Evolutionary conservation across 2,888 invertebrate genomes (phyloP).

Genomic region (Sylvicola cinctus): DNA sequence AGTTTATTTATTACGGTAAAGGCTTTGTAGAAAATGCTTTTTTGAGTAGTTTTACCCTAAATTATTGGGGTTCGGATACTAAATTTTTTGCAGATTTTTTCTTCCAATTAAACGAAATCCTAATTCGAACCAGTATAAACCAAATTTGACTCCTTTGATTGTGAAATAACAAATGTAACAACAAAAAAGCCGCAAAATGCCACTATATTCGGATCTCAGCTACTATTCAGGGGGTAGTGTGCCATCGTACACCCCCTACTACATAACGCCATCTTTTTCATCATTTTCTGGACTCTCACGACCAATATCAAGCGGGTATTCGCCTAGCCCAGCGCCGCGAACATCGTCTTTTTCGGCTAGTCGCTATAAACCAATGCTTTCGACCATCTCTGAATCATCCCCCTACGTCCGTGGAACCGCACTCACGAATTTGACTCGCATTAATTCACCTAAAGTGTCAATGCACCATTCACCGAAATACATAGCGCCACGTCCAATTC

Average conservation of each 20-base stretch:
- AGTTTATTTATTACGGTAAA: too few species aligned
- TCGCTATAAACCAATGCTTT: slow-evolving; percentile 50
- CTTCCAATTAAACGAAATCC: too few species aligned
- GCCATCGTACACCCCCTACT: slow-evolving; percentile 29
- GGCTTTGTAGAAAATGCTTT: too few species aligned
- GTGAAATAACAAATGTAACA: too few species aligned
- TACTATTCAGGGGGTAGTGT: slow-evolving; percentile 29
- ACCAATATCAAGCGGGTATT: slow-evolving; percentile 15
- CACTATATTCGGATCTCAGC: slow-evolving; percentile 45
- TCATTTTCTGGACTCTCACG: slow-evolving; percentile 32
- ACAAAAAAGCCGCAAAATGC: slow-evolving; percentile 26
- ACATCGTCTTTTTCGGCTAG: slow-evolving; percentile 18
- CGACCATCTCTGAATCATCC: slow-evolving; percentile 41
- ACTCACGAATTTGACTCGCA: slow-evolving; percentile 25
- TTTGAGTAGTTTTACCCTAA: too few species aligned
- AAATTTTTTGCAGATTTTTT: too few species aligned
- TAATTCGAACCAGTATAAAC: too few species aligned
- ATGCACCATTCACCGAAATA: slow-evolving; percentile 27
- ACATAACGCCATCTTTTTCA: slow-evolving; percentile 29
- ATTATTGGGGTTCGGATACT: too few species aligned
- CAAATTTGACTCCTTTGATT: too few species aligned
- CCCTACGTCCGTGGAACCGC: slow-evolving; percentile 9
- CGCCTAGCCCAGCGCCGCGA: slow-evolving; percentile 14
- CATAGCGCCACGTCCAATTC: slow-evolving; percentile 38
- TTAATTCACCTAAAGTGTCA: slow-evolving; percentile 31